Evolutionary conservation across 2,113 vertebrate species (phyloP).

Genomic region (Urocolius indicus): DNA sequence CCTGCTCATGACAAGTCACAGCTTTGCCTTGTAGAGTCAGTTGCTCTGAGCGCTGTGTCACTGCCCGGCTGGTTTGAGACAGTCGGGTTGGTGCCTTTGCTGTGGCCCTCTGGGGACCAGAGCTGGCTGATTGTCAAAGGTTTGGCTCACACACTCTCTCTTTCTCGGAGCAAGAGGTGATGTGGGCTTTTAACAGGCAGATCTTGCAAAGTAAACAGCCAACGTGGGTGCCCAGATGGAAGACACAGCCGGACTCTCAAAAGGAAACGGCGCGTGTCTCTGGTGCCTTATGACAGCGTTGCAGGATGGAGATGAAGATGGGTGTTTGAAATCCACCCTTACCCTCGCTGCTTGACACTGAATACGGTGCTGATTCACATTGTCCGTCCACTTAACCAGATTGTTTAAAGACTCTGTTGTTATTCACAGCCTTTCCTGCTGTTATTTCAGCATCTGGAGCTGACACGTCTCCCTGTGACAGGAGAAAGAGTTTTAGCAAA

Average conservation of each 20-base stretch:
- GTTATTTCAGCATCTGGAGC: background rate
- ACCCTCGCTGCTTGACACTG: background rate
- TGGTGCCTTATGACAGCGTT: background rate
- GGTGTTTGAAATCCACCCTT: background rate
- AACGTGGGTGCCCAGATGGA: background rate
- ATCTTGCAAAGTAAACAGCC: background rate
- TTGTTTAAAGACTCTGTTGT: background rate
- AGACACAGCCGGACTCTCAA: background rate
- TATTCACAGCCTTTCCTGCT: background rate
- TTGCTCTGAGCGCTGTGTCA: background rate
- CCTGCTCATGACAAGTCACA: background rate
- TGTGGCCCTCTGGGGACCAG: background rate
- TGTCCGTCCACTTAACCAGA: background rate
- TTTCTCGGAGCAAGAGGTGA: background rate
- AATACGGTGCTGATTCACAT: background rate
- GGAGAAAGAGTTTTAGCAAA: background rate
- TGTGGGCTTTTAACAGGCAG: background rate
- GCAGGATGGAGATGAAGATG: background rate
- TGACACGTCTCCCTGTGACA: background rate
- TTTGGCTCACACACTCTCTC: background rate
- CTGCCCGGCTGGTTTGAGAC: background rate
- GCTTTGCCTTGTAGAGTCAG: background rate
- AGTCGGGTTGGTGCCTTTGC: background rate
- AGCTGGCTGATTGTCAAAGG: background rate
- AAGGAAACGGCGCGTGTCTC: background rate